These are phyloP conservation scores for Drosophila affinis DNA, from an alignment of 2,888 invertebrate genomes.

Conservation along the genomic window DNA sequence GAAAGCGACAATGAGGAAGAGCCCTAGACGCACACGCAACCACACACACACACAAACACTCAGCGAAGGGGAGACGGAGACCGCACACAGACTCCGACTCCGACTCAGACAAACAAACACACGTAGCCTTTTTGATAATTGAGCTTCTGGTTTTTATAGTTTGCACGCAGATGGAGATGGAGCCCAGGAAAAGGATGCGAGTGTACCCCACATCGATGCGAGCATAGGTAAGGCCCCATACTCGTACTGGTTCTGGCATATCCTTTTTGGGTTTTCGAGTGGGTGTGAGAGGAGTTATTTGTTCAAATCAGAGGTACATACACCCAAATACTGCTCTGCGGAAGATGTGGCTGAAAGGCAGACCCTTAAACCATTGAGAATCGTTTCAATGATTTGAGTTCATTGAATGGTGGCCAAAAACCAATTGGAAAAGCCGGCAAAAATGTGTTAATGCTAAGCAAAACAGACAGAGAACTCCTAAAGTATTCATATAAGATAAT, in stretches of 20 bases:
- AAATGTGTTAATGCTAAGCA: too few species aligned
- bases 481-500: too few species aligned
- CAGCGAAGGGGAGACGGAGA: slow-evolving; percentile 7
- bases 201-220: slow-evolving; percentile 6
- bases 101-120: slow-evolving; percentile 41
- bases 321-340: slow-evolving; percentile 1
- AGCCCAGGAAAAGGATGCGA: slow-evolving; percentile 24
- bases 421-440: too few species aligned
- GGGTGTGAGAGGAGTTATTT: slow-evolving; percentile 39
- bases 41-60: neutral
- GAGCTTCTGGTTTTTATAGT: slow-evolving; percentile 77
- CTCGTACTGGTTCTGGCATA: neutral
- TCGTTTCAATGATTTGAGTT: slow-evolving; percentile 3
- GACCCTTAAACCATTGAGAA: slow-evolving; percentile 1
- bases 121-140: slow-evolving; percentile 74
- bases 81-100: slow-evolving; percentile 12
- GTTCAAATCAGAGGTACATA: slow-evolving; percentile 45
- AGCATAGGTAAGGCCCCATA: slow-evolving; percentile 1
- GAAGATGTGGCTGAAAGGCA: neutral
- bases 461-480: too few species aligned
- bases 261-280: slow-evolving; percentile 17
- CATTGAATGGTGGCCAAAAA: too few species aligned
- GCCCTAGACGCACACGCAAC: slow-evolving; percentile 22
- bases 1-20: slow-evolving; percentile 33
- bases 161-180: slow-evolving; percentile 66